These are phyloP conservation scores for Stenodema calcarata DNA, from an alignment of 2,888 invertebrate genomes.

Conservation along the genomic window DNA sequence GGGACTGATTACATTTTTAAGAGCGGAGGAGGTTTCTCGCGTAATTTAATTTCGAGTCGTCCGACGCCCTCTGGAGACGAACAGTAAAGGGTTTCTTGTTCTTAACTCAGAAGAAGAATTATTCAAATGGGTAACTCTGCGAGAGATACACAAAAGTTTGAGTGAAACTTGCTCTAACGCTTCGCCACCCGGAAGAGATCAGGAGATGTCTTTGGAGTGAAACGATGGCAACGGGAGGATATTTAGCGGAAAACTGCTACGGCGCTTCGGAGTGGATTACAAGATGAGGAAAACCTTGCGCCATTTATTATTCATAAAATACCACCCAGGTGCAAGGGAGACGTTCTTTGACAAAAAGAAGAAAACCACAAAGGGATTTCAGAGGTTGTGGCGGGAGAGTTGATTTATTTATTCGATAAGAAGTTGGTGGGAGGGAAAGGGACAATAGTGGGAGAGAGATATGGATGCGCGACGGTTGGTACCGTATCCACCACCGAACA, in stretches of 20 bases:
- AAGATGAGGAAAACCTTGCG: conserved; percentile 35
- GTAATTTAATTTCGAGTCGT: not conserved
- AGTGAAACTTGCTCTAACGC: conserved; percentile 20
- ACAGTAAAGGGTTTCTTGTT: not conserved
- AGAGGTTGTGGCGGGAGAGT: conserved; percentile 2
- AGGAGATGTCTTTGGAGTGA: not conserved
- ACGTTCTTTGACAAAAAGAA: not conserved
- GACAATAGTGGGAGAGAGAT: not conserved
- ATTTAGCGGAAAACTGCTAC: conserved; percentile 47
- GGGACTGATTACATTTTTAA: not conserved
- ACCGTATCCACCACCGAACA: too few species aligned
- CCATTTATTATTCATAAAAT: conserved; percentile 47
- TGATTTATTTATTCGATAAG: conserved; percentile 26
- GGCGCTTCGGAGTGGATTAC: conserved; percentile 33
- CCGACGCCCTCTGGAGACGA: not conserved
- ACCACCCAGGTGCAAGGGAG: conserved; percentile 24
- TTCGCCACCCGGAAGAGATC: not conserved
- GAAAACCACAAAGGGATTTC: not conserved
- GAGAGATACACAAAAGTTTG: conserved; percentile 12
- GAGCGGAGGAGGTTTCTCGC: not conserved
- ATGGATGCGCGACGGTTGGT: not conserved
- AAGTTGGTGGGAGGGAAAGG: not conserved
- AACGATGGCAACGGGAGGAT: conserved; percentile 36
- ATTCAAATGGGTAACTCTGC: conserved; percentile 24
- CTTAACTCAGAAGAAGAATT: conserved; percentile 28